These are phyloP conservation scores for Actinernus sp. DNA, from an alignment of 92 coral and sea anemone genomes.

Conservation along the genomic window DNA sequence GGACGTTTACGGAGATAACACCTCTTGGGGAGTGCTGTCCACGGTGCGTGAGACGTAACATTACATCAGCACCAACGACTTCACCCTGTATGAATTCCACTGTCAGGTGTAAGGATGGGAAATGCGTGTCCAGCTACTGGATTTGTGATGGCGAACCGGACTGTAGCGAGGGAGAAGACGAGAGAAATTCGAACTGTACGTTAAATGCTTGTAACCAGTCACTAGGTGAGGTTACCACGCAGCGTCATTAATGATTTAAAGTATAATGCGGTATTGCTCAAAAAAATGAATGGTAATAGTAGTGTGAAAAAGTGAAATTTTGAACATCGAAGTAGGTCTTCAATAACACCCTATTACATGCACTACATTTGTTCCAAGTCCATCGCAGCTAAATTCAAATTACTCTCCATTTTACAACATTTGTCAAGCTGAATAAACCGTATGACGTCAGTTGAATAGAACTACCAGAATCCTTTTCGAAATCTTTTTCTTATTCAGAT, in stretches of 20 bases:
- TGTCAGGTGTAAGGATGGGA: slow-evolving; percentile 57
- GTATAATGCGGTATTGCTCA: not conserved
- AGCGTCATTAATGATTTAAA: too few relatives aligned
- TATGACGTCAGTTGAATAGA: too few relatives aligned
- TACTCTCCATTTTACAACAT: too few relatives aligned
- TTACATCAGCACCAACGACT: slow-evolving; percentile 29
- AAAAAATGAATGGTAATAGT: not conserved
- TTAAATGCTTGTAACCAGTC: slow-evolving; percentile 56
- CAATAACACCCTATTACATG: too few relatives aligned
- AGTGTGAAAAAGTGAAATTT: not conserved
- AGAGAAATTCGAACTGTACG: slow-evolving; percentile 80
- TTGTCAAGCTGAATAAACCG: too few relatives aligned
- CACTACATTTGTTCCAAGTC: too few relatives aligned
- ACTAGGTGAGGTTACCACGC: slow-evolving; percentile 83
- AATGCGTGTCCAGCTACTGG: slow-evolving; percentile 81
- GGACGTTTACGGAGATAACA: slow-evolving; percentile 31
- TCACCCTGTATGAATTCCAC: slow-evolving; percentile 48
- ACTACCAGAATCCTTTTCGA: too few relatives aligned
- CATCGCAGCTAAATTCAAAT: too few relatives aligned
- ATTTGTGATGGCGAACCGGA: slow-evolving; percentile 85
- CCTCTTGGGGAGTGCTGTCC: slow-evolving; percentile 75
- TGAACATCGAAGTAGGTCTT: too few relatives aligned
- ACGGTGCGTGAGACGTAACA: slow-evolving; percentile 50
- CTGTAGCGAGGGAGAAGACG: slow-evolving; percentile 82
- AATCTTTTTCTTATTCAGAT: too few relatives aligned